These are phyloP conservation scores for Ceyx cyanopectus DNA, from an alignment of 2,113 vertebrate species.

Conservation along the genomic window DNA sequence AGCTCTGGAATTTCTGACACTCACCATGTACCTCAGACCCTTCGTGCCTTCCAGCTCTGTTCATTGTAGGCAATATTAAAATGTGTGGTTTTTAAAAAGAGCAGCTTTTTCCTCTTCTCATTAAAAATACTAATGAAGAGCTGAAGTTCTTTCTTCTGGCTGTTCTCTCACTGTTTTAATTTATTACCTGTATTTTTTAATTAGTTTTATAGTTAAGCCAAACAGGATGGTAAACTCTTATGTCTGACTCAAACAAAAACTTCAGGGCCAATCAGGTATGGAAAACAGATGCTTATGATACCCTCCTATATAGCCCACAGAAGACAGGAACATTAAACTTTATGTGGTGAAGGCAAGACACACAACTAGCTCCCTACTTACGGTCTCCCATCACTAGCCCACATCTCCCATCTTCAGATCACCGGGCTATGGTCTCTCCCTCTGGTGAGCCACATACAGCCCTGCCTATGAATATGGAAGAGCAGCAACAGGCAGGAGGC, in stretches of 20 bases:
- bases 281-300: not conserved
- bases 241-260: not conserved
- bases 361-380: not conserved
- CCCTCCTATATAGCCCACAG: not conserved
- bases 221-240: not conserved
- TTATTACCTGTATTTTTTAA: not conserved
- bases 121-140: not conserved
- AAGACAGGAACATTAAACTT: not conserved
- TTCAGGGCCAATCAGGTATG: not conserved
- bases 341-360: not conserved
- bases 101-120: not conserved
- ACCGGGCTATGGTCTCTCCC: no score
- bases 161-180: not conserved
- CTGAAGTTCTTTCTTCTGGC: not conserved
- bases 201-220: not conserved
- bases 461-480: not conserved
- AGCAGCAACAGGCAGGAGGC: not conserved
- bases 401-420: not conserved
- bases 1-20: conserved; percentile 1
- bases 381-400: not conserved
- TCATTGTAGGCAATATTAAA: not conserved
- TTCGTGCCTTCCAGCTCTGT: not conserved
- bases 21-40: not conserved
- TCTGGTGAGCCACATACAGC: fast-evolving
- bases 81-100: not conserved